Base-by-base conservation (phyloP, 2,113 vertebrate species). In the Apteryx mantelli region DNA sequence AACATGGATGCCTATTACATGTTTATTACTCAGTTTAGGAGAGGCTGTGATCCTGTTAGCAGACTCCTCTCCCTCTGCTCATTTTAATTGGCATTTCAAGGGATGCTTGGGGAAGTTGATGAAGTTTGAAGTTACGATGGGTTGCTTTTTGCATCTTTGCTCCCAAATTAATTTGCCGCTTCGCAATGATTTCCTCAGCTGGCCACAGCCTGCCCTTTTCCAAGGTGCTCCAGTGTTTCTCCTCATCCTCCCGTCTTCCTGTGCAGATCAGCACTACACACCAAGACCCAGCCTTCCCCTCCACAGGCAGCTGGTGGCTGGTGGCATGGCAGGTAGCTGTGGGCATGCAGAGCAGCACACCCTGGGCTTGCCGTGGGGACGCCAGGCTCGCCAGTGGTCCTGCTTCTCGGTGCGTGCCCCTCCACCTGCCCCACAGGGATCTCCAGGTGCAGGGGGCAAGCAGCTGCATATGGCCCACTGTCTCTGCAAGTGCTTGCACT, bases 11-110 rank as follows among this genome's bases (percentile, higher is more conserved):
- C 91, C 91, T 91, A 70, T 89, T 83, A 73, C 68, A 9, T 64
- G 80, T 88, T 86, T 94, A 79, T 82, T 96, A 81, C 90, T 86
- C 63, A 68, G 42, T 50, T 77, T 80, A 58, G 84, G 91, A 3
- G 40, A 61, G 76, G 80, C 91, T 93, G 88, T 81, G 94, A 88
- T 93, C 82, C 82, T 88, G 77, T 89, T 91, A 89, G 88, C 76
- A 88, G 77, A 55, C 65, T 92, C 32, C 77, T 82, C 88, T 94
- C 55, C 75, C 78, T 92, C 89, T 13, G 21, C 83, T 91, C 52
- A 0, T 96, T 94, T 96, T 86, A 96, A 95, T 92, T 91, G 88
- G 86, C 92, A 86, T 93, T 93, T 93, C 93, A 91, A 83, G 88
- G 36, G 48, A 69, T 52, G 71, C 60, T 82, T 46, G 64, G 32